Evolutionary conservation across 2,888 invertebrate species (phyloP).

Genomic region (Aplocera efformata): DNA sequence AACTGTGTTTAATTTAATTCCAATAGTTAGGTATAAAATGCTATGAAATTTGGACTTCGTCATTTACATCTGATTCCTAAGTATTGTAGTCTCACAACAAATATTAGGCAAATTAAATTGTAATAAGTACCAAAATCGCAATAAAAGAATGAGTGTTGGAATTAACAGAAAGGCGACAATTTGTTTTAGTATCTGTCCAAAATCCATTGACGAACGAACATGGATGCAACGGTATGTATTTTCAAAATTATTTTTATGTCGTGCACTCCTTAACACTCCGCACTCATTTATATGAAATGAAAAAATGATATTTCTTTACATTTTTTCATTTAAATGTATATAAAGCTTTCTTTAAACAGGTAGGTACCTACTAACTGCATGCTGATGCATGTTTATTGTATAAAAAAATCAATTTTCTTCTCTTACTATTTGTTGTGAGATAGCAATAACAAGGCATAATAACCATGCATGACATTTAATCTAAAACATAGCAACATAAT

Average conservation of each 20-base stretch:
- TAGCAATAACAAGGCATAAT: conserved; percentile 49
- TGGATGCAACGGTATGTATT: conserved; percentile 70
- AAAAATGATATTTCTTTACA: conserved; percentile 42
- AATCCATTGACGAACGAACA: conserved; percentile 45
- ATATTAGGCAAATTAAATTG: conserved; percentile 69
- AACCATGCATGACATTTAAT: no score
- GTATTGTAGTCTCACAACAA: conserved; percentile 78
- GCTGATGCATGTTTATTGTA: conserved; percentile 47
- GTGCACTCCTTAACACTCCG: conserved; percentile 65
- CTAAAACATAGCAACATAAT: no score
- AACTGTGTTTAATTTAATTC: no score
- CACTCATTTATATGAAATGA: conserved; percentile 62
- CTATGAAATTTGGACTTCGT: conserved; percentile 38
- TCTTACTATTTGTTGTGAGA: conserved; percentile 79
- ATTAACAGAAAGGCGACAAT: conserved; percentile 77
- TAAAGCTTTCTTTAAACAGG: conserved; percentile 54
- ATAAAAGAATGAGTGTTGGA: conserved; percentile 81
- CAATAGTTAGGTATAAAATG: neutral
- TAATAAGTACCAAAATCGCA: conserved; percentile 69
- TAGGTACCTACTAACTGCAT: conserved; percentile 62
- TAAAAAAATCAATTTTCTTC: conserved; percentile 31
- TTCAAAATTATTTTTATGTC: conserved; percentile 62
- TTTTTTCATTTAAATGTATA: conserved; percentile 43
- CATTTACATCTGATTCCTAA: conserved; percentile 42
- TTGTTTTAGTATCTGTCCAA: conserved; percentile 58